phyloP scores from a whole-genome alignment of 2,888 invertebrate species.

The Zygothrica quintamaculata region DNA sequence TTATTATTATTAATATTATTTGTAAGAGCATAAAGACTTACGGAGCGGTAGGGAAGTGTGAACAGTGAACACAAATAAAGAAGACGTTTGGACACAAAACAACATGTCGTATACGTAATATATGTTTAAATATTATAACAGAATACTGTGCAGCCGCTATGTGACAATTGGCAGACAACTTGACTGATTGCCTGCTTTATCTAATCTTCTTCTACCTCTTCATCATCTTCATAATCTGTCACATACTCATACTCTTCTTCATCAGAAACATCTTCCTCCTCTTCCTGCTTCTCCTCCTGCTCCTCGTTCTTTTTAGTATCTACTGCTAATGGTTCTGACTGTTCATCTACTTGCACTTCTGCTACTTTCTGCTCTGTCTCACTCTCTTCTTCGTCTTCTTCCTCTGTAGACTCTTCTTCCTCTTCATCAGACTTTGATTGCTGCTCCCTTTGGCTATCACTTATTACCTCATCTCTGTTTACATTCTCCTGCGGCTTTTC shows the following conservation, averaged over 20 bases:
- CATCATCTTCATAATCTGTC: constrained; percentile 22
- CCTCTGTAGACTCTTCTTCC: constrained; percentile 48
- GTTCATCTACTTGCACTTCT: constrained; percentile 7
- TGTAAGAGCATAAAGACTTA: constrained; percentile 65
- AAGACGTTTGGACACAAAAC: constrained; percentile 63
- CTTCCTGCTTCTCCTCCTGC: no score
- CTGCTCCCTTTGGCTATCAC: constrained; percentile 14
- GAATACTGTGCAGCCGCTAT: constrained; percentile 52
- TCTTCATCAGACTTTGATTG: constrained; percentile 8
- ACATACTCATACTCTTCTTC: constrained; percentile 42
- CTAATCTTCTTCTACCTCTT: constrained; percentile 7
- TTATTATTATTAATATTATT: constrained; percentile 15
- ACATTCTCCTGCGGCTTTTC: constrained; percentile 40
- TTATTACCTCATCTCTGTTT: constrained; percentile 31
- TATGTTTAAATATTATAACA: constrained; percentile 45
- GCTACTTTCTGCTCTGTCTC: constrained; percentile 21
- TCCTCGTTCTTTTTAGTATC: no score
- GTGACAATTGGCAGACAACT: constrained; percentile 33
- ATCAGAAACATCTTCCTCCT: constrained; percentile 12
- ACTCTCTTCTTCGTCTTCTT: constrained; percentile 32
- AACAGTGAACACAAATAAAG: constrained; percentile 82
- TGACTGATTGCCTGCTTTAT: constrained; percentile 22
- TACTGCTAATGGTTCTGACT: constrained; percentile 6
- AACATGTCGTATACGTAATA: constrained; percentile 69
- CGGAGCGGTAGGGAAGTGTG: constrained; percentile 79